A percentile compares a stretch with the other conserved stretches of the same genome.
Conservation (phyloP, 2,797 vertebrate species). For the Calcarius lapponicus region DNA sequence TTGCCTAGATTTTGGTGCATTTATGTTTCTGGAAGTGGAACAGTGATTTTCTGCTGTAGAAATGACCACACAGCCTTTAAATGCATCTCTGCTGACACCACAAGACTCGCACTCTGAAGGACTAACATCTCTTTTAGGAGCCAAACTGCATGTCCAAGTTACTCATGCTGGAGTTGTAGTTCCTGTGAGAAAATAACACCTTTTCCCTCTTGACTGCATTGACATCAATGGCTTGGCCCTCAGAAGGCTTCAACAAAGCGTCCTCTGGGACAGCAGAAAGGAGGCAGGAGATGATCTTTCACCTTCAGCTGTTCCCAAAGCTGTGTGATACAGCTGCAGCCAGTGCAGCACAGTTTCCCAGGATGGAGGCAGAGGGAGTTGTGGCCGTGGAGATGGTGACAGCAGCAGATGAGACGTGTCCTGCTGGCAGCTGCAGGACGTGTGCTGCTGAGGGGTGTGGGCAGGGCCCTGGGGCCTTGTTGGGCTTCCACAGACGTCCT, state of each 20-base stretch:
- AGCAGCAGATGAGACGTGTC: fast-evolving
- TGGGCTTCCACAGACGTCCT: fast-evolving
- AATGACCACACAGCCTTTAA: neutral
- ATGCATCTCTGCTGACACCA: neutral
- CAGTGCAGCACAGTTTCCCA: neutral
- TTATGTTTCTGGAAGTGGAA: neutral
- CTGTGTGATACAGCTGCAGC: neutral
- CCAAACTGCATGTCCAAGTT: fast-evolving
- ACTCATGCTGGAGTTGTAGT: neutral
- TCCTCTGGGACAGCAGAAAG: neutral
- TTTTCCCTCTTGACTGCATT: neutral
- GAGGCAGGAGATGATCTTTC: neutral
- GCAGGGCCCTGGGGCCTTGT: fast-evolving
- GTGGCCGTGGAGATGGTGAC: fast-evolving
- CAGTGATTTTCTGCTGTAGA: neutral
- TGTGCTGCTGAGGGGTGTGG: fast-evolving
- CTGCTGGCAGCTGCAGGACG: fast-evolving
- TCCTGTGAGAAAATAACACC: neutral
- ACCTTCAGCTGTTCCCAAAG: neutral
- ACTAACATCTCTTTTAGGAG: neutral
- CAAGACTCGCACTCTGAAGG: neutral
- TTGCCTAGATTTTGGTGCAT: neutral
- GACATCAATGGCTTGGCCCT: neutral
- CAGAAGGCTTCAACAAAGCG: fast-evolving
- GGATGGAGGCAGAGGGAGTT: neutral